Percentiles rank a stretch among this genome's conserved stretches.
These are phyloP conservation scores for Autographa pulchrina DNA, from an alignment of 2,888 invertebrate species.

Conservation along the genomic window DNA sequence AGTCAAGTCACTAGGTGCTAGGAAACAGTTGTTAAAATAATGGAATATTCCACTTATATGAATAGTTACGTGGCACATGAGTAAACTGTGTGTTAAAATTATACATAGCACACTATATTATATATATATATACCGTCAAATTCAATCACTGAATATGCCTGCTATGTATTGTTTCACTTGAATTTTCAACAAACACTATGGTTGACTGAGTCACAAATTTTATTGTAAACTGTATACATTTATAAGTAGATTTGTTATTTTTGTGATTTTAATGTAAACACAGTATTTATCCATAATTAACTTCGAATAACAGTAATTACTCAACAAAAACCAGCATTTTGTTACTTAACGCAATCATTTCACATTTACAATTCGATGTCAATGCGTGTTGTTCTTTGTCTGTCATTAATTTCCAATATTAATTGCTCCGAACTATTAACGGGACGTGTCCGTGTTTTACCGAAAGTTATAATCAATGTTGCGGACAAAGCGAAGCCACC, in stretches of 20 bases:
- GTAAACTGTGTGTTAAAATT: too few species aligned
- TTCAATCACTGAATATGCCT: too few species aligned
- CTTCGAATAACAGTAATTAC: not conserved
- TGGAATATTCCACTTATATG: too few species aligned
- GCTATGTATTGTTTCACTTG: too few species aligned
- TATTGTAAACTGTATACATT: too few species aligned
- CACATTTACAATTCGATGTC: conserved; percentile 21
- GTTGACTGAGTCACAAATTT: too few species aligned
- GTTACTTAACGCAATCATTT: conserved; percentile 25
- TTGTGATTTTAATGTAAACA: not conserved
- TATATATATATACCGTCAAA: too few species aligned
- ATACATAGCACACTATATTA: too few species aligned
- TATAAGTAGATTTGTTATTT: not conserved
- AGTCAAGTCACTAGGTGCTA: not conserved
- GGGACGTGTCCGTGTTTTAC: conserved; percentile 9
- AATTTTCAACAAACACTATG: too few species aligned
- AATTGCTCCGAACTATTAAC: conserved; percentile 28
- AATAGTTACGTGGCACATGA: too few species aligned
- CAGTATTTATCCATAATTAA: not conserved
- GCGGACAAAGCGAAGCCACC: not conserved
- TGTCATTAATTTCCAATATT: conserved; percentile 35
- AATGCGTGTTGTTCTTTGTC: conserved; percentile 8
- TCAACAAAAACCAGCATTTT: not conserved
- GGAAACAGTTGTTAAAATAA: not conserved
- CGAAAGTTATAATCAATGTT: conserved; percentile 30